Base-by-base conservation (phyloP, 2,888 invertebrate genomes). In the Diplolepis rosae region DNA sequence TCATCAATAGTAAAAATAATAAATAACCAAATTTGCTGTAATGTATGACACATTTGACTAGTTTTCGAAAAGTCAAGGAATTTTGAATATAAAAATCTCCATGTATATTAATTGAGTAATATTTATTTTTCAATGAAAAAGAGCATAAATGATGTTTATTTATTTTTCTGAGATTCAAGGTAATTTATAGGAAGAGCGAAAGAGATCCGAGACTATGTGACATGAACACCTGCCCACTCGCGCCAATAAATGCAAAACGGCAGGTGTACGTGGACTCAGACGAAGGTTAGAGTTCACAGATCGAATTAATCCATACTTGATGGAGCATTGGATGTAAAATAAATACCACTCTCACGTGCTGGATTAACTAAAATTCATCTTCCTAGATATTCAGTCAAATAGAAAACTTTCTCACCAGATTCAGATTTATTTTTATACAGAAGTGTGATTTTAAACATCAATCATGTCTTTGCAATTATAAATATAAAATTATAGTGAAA, bases 211-310 rank as follows among this genome's bases (percentile, higher is more conserved):
- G n/a, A 42, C n/a, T 61, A n/a, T 39, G 13, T 39, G 39, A 3
- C 13, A 22, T 7, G 22, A 61, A 61, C 61, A 61, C 61, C 61
- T 61, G 61, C 61, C 61, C 24, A 39, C 39, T 24, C 39, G 35
- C 39, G 13, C 39, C 39, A 61, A 61, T 42, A 30, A 61, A 54
- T 22, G 32, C 42, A n/a, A 42, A 30, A 45, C 72, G 28, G 54
- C 72, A 65, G 69, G 68, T 73, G 67, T 50, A 66, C 50, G 52
- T 15, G 5, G 56, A n/a, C 24, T 18, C 32, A 42, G 6, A 11
- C 48, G 72, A 78, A 79, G 79, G 73, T 76, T 66, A 66, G 48
- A 75, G 72, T 76, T 74, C 54, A 50, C 4, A 50, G 65, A 7
- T 61, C 39, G 39, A 61, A 24, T 61, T 61, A 32, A 54, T 32